phyloP scores from a whole-genome alignment of 2,113 vertebrate species.

The Marmota flaviventris region DNA sequence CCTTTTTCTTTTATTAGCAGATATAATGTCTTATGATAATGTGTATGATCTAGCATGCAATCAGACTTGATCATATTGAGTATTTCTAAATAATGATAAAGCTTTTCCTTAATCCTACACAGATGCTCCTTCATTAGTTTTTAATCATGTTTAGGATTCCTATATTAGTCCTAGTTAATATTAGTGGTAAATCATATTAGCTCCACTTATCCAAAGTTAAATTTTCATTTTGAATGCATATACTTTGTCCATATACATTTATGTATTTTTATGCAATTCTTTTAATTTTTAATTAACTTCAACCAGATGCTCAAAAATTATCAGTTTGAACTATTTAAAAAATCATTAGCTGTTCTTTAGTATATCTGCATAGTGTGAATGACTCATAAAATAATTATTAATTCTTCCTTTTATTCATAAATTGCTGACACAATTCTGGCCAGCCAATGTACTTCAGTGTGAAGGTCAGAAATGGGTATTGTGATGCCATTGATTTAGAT shows the following conservation, averaged over 20 bases:
- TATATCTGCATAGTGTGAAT: not conserved
- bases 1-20: not conserved
- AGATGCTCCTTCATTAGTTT: not conserved
- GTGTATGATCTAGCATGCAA: conserved; percentile 27
- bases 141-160: conserved; percentile 31
- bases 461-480: not conserved
- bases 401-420: not conserved
- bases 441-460: not conserved
- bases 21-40: not conserved
- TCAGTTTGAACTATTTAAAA: not conserved
- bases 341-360: not conserved
- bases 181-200: conserved; percentile 3
- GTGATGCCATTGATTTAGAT: not conserved
- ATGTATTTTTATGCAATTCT: not conserved
- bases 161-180: conserved; percentile 34
- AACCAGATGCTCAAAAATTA: not conserved
- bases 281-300: conserved; percentile 52
- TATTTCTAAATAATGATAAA: conserved; percentile 45
- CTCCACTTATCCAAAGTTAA: conserved; percentile 41
- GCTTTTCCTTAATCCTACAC: not conserved
- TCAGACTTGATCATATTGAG: not conserved
- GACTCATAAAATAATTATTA: not conserved
- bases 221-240: conserved; percentile 6
- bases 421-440: not conserved
- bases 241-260: not conserved